Evolutionary conservation across 2,797 vertebrate species (phyloP), one percentile per base, ranked within the genome.

Genomic region (Gymnothorax reevesii): DNA sequence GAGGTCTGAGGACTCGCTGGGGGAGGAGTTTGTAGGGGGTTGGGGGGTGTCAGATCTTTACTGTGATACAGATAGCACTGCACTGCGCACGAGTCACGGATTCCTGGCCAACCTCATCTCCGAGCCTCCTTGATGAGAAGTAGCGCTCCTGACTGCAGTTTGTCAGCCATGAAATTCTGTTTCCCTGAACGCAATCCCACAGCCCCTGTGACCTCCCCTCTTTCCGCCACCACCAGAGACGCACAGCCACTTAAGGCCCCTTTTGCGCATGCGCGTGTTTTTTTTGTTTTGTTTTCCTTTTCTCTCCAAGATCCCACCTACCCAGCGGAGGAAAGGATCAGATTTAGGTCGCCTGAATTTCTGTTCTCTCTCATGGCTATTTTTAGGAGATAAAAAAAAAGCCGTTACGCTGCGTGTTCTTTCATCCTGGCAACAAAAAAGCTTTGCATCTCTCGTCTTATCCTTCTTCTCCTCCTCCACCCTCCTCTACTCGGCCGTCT

Each of bases 331-430:
- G 87, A 90, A 92, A 91, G 90, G 92, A 89, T 84, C 83, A 25
- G 89, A 86, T 88, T 91, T 86, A 86, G 89, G 85, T 86, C 89
- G 91, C 90, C 90, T 89, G 85, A 77, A 88, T 86, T 91, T 52
- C 87, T 84, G 85, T 84, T 87, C 89, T 87, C 2, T 42, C n/a
- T 57, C 27, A 6, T 17, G 85, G 64, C 89, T 94, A 92, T 93
- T 92, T 94, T 92, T 92, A 91, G 91, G n/a, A 27, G 77, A 75
- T 49, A 7, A 84, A 84, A 87, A 87, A 91, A 89, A 13, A 20
- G 55, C 87, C 88, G 59, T 69, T 77, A 86, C 55, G 55, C 79
- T 82, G n/a, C 8, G 75, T 7, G 2, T 4, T 5, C 42, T 79
- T 79, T 82, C 49, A 25, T 86, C 85, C 79, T 52, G 6, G 13